Evolutionary conservation across 1,140 invertebrate species (phyloP).

Genomic region (Ericerus pela): DNA sequence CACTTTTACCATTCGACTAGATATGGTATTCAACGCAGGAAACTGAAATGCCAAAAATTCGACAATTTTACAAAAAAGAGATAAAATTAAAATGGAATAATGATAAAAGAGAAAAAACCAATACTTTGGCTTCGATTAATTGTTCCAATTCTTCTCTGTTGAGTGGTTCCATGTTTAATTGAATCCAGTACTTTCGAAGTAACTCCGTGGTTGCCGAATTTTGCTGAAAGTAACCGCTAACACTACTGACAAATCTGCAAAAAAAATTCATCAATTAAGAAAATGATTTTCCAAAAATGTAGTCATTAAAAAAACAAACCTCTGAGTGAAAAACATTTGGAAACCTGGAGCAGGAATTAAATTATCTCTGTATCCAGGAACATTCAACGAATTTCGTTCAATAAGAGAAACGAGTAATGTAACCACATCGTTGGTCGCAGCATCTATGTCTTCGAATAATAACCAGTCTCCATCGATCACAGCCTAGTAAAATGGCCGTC

Average conservation of each 20-base stretch:
- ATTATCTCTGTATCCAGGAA: slow-evolving; percentile 72
- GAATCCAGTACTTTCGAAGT: slow-evolving; percentile 67
- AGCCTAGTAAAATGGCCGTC: slow-evolving; percentile 40
- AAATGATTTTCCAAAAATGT: slow-evolving; percentile 12
- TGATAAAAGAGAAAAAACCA: background rate
- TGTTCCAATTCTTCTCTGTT: slow-evolving; percentile 52
- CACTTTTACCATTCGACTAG: slow-evolving; percentile 62
- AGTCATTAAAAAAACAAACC: too few species aligned
- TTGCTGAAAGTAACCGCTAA: slow-evolving; percentile 39
- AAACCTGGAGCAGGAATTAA: slow-evolving; percentile 65
- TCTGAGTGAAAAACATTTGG: slow-evolving; percentile 79
- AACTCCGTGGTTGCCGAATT: slow-evolving; percentile 46
- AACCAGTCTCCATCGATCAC: slow-evolving; percentile 81
- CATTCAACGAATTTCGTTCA: slow-evolving; percentile 63
- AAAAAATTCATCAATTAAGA: slow-evolving; percentile 26
- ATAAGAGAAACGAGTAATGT: slow-evolving; percentile 71
- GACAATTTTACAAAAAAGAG: background rate
- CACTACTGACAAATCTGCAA: slow-evolving; percentile 43
- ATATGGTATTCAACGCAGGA: slow-evolving; percentile 55
- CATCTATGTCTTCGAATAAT: slow-evolving; percentile 90
- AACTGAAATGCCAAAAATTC: slow-evolving; percentile 35
- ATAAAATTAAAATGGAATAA: background rate
- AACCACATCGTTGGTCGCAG: slow-evolving; percentile 80
- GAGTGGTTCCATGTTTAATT: slow-evolving; percentile 65
- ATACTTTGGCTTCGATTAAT: slow-evolving; percentile 40